Evolutionary conservation across 2,113 vertebrate genomes (phyloP).

Genomic region (Toxostoma redivivum): DNA sequence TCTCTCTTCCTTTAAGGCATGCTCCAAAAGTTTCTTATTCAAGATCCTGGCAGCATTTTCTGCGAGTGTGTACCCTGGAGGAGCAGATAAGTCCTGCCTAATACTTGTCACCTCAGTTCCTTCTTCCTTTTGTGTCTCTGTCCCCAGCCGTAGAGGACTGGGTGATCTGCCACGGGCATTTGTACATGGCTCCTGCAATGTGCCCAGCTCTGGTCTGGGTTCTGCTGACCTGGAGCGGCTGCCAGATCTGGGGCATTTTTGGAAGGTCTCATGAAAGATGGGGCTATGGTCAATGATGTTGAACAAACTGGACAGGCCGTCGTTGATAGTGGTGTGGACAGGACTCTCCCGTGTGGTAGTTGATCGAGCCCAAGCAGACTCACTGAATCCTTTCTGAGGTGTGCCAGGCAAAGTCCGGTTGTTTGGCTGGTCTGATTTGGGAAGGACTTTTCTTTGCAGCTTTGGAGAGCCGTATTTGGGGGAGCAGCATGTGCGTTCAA

Average conservation of each 20-base stretch:
- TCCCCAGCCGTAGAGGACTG: slow-evolving; percentile 85
- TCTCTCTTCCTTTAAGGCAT: slow-evolving; percentile 87
- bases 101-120: slow-evolving; percentile 81
- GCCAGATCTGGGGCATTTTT: slow-evolving; percentile 85
- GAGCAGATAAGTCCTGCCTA: slow-evolving; percentile 90
- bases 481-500: slow-evolving; percentile 95
- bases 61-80: slow-evolving; percentile 88
- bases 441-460: slow-evolving; percentile 84
- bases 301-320: slow-evolving; percentile 97
- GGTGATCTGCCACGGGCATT: slow-evolving; percentile 85
- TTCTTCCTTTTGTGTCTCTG: slow-evolving; percentile 83
- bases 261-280: slow-evolving; percentile 78
- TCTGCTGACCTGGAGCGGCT: slow-evolving; percentile 82
- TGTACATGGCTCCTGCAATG: slow-evolving; percentile 75
- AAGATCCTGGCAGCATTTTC: slow-evolving; percentile 92
- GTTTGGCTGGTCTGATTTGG: slow-evolving; percentile 74
- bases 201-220: slow-evolving; percentile 67
- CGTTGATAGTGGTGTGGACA: slow-evolving; percentile 95
- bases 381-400: slow-evolving; percentile 88
- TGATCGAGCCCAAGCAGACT: slow-evolving; percentile 96
- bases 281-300: slow-evolving; percentile 97
- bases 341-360: slow-evolving; percentile 96
- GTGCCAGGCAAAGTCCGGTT: slow-evolving; percentile 74
- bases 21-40: slow-evolving; percentile 92
- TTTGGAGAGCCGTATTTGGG: slow-evolving; percentile 97